These are phyloP conservation scores for Apus apus DNA, from an alignment of 2,113 vertebrate genomes.

Conservation along the genomic window DNA sequence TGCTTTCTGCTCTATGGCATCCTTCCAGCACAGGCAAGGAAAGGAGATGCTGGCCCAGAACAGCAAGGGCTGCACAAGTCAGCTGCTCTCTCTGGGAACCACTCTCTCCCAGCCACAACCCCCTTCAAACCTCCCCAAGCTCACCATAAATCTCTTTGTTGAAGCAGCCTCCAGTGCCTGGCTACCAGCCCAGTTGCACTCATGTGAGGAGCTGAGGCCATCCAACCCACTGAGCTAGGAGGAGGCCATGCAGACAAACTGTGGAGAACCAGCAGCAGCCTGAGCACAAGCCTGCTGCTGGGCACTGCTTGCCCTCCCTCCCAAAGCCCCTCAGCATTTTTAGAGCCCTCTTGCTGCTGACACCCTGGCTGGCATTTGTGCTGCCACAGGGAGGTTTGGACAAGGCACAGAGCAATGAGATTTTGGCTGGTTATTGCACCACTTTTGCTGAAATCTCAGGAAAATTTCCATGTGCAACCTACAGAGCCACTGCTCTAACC, in stretches of 20 bases:
- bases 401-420: fast-evolving
- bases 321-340: background rate
- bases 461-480: too few species aligned
- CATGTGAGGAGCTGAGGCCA: background rate
- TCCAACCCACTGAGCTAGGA: background rate
- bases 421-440: background rate
- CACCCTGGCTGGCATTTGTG: background rate
- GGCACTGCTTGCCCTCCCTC: background rate
- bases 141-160: background rate
- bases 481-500: too few species aligned
- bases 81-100: background rate
- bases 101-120: background rate
- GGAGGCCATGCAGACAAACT: background rate
- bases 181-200: background rate
- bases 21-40: background rate
- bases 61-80: background rate
- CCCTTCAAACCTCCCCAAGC: background rate
- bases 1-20: background rate
- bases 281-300: background rate
- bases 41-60: background rate
- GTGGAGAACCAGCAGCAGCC: background rate
- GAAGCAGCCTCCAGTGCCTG: background rate
- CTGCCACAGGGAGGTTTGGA: background rate
- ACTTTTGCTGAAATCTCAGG: background rate
- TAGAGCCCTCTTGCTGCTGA: background rate